These are phyloP conservation scores for Heliconius erato DNA, from an alignment of 2,888 invertebrate species.

Conservation along the genomic window DNA sequence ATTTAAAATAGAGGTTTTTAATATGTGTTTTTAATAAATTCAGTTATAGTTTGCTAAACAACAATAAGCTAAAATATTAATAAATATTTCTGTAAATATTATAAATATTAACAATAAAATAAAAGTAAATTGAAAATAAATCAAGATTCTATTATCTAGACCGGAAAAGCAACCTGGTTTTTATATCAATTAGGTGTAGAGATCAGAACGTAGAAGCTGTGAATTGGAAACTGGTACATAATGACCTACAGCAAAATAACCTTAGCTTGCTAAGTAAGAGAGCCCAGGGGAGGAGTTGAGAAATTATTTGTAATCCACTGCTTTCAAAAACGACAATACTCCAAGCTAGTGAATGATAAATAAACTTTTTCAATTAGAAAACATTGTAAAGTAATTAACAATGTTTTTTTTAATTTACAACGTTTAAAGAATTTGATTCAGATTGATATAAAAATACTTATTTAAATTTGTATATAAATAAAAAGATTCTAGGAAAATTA, in stretches of 20 bases:
- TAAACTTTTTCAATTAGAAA: too few relatives aligned
- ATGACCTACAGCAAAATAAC: constrained; percentile 31
- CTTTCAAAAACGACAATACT: constrained; percentile 19
- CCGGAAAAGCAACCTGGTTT: constrained; percentile 38
- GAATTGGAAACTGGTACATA: constrained; percentile 33
- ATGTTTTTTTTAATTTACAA: too few relatives aligned
- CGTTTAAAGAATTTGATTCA: too few relatives aligned
- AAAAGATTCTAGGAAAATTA: too few relatives aligned
- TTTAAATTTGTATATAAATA: too few relatives aligned
- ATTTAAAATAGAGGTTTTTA: too few relatives aligned
- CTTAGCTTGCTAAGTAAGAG: constrained; percentile 19
- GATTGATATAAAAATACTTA: too few relatives aligned
- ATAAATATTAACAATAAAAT: not conserved
- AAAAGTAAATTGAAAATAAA: not conserved
- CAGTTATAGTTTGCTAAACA: too few relatives aligned
- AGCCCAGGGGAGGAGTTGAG: constrained; percentile 36
- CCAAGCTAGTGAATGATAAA: not conserved
- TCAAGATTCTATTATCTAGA: not conserved
- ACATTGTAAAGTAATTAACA: too few relatives aligned
- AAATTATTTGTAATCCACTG: constrained; percentile 13
- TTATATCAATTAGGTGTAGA: constrained; percentile 37
- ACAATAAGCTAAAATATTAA: too few relatives aligned
- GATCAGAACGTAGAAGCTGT: constrained; percentile 34
- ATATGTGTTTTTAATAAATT: too few relatives aligned
- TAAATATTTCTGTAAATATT: too few relatives aligned